phyloP scores from a whole-genome alignment of 2,888 invertebrate species.

The Chironomus riparius region DNA sequence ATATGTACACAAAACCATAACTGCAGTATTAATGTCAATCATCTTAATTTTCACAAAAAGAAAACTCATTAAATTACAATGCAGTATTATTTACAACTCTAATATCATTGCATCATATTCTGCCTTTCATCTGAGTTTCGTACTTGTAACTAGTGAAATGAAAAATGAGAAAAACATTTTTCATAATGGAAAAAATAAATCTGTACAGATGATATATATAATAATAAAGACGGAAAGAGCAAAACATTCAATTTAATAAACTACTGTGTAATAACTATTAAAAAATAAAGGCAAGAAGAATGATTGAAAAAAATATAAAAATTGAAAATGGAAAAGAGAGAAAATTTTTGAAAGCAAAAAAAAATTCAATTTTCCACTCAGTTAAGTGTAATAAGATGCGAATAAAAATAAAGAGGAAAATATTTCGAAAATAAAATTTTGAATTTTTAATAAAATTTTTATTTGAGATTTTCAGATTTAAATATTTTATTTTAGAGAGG shows the following conservation, averaged over 20 bases:
- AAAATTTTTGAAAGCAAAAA: neutral
- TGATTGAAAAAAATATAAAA: neutral
- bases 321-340: neutral
- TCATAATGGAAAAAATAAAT: neutral
- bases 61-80: too few relatives aligned
- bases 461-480: too few relatives aligned
- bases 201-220: neutral
- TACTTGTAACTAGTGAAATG: too few relatives aligned
- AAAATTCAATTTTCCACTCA: neutral
- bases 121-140: too few relatives aligned
- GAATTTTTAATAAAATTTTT: too few relatives aligned
- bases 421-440: neutral
- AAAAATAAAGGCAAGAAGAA: neutral
- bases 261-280: neutral
- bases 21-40: too few relatives aligned
- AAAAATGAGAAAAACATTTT: neutral
- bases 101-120: too few relatives aligned
- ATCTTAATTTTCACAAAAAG: too few relatives aligned
- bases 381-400: constrained; percentile 7
- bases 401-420: neutral
- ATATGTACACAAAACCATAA: too few relatives aligned
- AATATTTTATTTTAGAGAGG: too few relatives aligned
- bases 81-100: too few relatives aligned
- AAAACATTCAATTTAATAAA: neutral
- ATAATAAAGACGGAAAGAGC: neutral